A percentile compares a stretch with the other conserved stretches of the same genome.
Conservation (phyloP, 2,113 vertebrate genomes). For the Hippocampus mohnikei region DNA sequence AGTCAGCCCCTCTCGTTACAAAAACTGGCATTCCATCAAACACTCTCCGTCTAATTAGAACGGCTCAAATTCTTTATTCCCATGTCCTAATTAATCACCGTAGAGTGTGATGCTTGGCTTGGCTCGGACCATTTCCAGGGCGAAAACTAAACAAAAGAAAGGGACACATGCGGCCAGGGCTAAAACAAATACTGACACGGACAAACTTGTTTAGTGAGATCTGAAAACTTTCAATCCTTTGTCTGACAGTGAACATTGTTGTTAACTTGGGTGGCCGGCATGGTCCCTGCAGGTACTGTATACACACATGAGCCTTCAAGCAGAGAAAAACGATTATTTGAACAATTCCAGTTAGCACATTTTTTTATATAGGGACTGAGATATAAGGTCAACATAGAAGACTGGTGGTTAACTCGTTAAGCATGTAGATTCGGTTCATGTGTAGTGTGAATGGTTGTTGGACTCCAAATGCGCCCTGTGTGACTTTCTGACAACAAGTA, state of each 20-base stretch:
- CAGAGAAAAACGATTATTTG: too few species aligned
- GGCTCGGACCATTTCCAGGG: slow-evolving; percentile 35
- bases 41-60: slow-evolving; percentile 82
- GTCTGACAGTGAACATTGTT: not conserved
- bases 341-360: not conserved
- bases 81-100: slow-evolving; percentile 80
- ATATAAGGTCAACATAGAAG: not conserved
- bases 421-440: too few species aligned
- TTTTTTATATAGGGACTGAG: not conserved
- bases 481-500: too few species aligned
- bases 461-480: too few species aligned
- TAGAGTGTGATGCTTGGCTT: slow-evolving; percentile 28
- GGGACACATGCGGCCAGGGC: slow-evolving; percentile 30
- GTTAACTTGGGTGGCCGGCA: not conserved
- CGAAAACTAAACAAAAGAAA: slow-evolving; percentile 29
- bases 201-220: not conserved
- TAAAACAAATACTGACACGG: slow-evolving; percentile 9
- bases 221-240: not conserved
- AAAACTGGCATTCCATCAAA: slow-evolving; percentile 70
- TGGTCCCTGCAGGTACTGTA: too few species aligned
- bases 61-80: slow-evolving; percentile 74
- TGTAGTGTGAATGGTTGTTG: too few species aligned
- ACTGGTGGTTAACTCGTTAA: too few species aligned
- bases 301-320: too few species aligned
- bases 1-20: slow-evolving; percentile 74